These are phyloP conservation scores for Malthinus seriepunctatus DNA, from an alignment of 2,888 invertebrate genomes.

Conservation along the genomic window DNA sequence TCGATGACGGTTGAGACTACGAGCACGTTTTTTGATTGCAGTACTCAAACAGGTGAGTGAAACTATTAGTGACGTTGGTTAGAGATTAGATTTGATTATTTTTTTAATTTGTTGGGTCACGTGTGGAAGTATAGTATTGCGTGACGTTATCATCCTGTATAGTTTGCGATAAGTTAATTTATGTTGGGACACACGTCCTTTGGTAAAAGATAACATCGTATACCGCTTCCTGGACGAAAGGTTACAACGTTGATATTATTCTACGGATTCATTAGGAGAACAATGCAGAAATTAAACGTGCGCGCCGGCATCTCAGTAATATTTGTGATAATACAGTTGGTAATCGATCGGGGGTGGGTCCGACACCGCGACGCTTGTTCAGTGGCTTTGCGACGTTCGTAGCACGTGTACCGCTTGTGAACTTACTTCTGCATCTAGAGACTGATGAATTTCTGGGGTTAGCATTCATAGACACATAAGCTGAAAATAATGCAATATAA, in stretches of 20 bases:
- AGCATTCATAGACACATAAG: conserved; percentile 12
- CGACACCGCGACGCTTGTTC: conserved; percentile 49
- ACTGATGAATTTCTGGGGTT: conserved; percentile 25
- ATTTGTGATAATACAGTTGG: conserved; percentile 51
- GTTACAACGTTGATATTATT: conserved; percentile 28
- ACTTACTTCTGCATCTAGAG: conserved; percentile 17
- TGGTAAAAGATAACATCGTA: conserved; percentile 21
- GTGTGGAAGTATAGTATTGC: conserved; percentile 7
- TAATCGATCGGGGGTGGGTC: conserved; percentile 53
- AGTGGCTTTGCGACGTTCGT: conserved; percentile 48
- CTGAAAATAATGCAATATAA: conserved; percentile 1
- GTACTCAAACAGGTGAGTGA: conserved; percentile 87
- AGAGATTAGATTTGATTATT: background rate
- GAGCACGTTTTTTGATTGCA: conserved; percentile 89
- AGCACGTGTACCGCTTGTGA: conserved; percentile 46
- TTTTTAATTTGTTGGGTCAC: background rate
- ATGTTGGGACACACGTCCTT: conserved; percentile 12
- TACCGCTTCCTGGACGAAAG: conserved; percentile 25
- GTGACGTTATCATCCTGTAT: conserved; percentile 18
- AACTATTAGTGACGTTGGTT: background rate
- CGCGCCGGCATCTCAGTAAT: conserved; percentile 49
- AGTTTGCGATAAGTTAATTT: conserved; percentile 13
- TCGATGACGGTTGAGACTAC: conserved; percentile 94
- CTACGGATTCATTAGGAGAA: conserved; percentile 34
- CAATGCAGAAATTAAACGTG: conserved; percentile 42